Evolutionary conservation across 1,140 invertebrate species (phyloP).

Genomic region (Oncopeltus fasciatus): DNA sequence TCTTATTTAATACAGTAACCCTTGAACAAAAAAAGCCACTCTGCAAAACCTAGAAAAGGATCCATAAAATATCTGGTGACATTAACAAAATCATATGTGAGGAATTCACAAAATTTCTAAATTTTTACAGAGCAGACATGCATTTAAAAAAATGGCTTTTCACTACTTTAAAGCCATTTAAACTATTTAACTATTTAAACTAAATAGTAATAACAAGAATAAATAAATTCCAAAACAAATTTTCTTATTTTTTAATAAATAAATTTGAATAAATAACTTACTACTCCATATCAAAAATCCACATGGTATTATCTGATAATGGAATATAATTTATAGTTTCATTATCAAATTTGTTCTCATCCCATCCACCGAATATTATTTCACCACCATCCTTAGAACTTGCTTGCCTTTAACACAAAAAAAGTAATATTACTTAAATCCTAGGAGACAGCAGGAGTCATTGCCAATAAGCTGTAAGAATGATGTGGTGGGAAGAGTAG

Average conservation of each 20-base stretch:
- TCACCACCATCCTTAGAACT: constrained; percentile 13
- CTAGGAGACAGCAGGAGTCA: too few species aligned
- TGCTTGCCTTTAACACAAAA: neutral
- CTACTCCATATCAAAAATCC: constrained; percentile 28
- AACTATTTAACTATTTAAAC: neutral
- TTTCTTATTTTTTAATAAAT: neutral
- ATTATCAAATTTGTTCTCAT: constrained; percentile 16
- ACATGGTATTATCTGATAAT: constrained; percentile 27
- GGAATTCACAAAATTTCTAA: too few species aligned
- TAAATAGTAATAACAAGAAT: neutral
- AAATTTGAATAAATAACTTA: neutral
- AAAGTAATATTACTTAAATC: too few species aligned
- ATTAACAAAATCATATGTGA: too few species aligned
- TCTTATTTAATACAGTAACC: too few species aligned
- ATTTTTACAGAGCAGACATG: too few species aligned
- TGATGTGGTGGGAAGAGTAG: neutral
- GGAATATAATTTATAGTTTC: constrained; percentile 27
- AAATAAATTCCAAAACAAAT: neutral
- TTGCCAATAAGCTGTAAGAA: neutral
- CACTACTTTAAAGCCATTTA: neutral
- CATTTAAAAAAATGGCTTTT: too few species aligned
- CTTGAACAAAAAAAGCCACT: too few species aligned
- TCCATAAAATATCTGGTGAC: too few species aligned
- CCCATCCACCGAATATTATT: constrained; percentile 12
- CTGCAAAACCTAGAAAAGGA: too few species aligned